These are phyloP conservation scores for Scarus forsteni DNA, from an alignment of 2,797 vertebrate genomes.

Conservation along the genomic window DNA sequence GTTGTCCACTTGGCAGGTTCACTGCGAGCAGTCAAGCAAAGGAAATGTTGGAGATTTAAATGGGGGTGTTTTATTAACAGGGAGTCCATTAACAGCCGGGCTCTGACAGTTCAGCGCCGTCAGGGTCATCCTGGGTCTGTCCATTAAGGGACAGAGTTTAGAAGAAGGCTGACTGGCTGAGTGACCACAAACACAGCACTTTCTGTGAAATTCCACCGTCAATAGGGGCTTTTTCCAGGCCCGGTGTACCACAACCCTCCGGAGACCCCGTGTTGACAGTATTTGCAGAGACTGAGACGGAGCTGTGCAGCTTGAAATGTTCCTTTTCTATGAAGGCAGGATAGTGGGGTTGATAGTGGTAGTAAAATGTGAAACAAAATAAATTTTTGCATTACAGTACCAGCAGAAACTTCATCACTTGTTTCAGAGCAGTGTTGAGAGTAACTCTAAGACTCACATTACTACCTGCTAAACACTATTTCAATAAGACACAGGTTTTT, in stretches of 20 bases:
- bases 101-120: conserved; percentile 20
- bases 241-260: conserved; percentile 57
- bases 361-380: neutral
- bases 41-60: neutral
- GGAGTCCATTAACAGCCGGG: conserved; percentile 13
- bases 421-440: too few species aligned
- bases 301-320: conserved; percentile 23
- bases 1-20: conserved; percentile 14
- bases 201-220: conserved; percentile 72
- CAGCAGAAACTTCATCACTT: neutral
- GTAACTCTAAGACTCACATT: too few species aligned
- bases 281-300: conserved; percentile 49
- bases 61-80: conserved; percentile 12
- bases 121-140: conserved; percentile 50
- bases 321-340: neutral
- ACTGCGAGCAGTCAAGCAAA: neutral
- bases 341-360: conserved; percentile 2
- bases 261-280: conserved; percentile 50
- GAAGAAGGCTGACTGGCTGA: conserved; percentile 49
- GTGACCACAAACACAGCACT: conserved; percentile 65
- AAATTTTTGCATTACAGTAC: neutral
- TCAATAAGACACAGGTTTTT: too few species aligned
- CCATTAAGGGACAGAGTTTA: conserved; percentile 10
- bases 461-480: too few species aligned
- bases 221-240: conserved; percentile 75